Evolutionary conservation across 2,113 vertebrate genomes (phyloP).

Genomic region (Ophthalmolycus amberensis): DNA sequence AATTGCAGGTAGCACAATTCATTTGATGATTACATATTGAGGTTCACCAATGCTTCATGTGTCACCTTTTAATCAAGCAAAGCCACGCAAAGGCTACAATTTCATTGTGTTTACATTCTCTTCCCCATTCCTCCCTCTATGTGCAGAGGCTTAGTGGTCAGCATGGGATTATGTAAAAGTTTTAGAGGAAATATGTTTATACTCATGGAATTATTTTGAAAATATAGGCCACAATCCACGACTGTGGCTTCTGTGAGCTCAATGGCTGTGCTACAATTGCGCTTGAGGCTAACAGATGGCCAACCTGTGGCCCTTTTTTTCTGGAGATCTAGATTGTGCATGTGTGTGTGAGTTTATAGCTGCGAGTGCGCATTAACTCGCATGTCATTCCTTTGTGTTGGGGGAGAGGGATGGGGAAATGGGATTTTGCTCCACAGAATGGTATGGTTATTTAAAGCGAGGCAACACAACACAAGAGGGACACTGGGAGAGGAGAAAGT

Average conservation of each 20-base stretch:
- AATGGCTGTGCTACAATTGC: conserved; percentile 16
- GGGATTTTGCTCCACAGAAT: conserved; percentile 34
- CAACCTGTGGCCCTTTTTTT: conserved; percentile 50
- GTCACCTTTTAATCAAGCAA: neutral
- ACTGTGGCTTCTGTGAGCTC: conserved; percentile 35
- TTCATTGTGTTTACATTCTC: neutral
- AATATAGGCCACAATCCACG: conserved; percentile 20
- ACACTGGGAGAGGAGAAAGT: conserved; percentile 25
- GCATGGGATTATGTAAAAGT: conserved; percentile 13
- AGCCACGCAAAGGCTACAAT: neutral
- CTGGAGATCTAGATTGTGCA: conserved; percentile 13
- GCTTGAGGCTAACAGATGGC: conserved; percentile 62
- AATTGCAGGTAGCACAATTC: neutral
- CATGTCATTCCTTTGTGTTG: conserved; percentile 44
- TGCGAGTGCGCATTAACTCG: conserved; percentile 26
- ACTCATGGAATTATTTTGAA: neutral
- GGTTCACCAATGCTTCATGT: neutral
- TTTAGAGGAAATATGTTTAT: conserved; percentile 4
- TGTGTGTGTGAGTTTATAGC: conserved; percentile 27
- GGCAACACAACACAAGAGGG: conserved; percentile 29
- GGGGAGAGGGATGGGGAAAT: conserved; percentile 9
- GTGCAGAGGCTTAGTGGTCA: neutral
- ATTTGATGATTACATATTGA: neutral
- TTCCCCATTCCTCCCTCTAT: neutral
- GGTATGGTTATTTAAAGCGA: conserved; percentile 49